These are phyloP conservation scores for Bettongia penicillata DNA, from an alignment of 2,113 vertebrate genomes.

Conservation along the genomic window DNA sequence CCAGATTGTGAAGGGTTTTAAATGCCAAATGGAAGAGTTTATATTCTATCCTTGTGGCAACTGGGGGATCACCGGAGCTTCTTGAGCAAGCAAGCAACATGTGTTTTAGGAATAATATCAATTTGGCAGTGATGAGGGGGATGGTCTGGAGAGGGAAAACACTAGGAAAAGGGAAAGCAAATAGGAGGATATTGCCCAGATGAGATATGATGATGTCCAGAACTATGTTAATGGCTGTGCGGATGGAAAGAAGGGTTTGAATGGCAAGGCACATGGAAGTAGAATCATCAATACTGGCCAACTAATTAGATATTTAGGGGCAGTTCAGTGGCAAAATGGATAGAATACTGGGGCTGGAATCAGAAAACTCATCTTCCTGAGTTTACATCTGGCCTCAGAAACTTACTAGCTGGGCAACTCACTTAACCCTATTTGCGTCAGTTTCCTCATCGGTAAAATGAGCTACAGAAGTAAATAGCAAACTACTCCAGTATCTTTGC, in stretches of 20 bases:
- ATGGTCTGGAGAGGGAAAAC: not conserved
- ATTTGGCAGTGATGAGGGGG: not conserved
- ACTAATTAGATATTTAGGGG: not conserved
- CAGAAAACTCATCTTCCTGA: not conserved
- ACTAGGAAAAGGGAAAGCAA: not conserved
- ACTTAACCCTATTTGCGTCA: not conserved
- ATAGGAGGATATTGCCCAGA: not conserved
- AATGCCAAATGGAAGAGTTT: not conserved
- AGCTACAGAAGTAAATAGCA: not conserved
- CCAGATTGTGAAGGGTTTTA: not conserved
- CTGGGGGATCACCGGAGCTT: not conserved
- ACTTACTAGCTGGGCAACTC: not conserved
- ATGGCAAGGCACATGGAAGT: not conserved
- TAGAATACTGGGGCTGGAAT: not conserved
- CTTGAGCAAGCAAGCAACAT: not conserved
- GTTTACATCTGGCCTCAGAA: not conserved
- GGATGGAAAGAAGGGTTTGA: not conserved
- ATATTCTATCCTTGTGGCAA: not conserved
- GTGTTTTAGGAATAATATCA: not conserved
- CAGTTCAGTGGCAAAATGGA: not conserved
- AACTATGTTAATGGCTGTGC: not conserved
- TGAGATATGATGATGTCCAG: not conserved
- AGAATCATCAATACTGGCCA: not conserved
- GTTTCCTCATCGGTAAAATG: not conserved
- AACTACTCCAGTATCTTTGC: not conserved